Evolutionary conservation across 2,888 invertebrate genomes (phyloP).

Genomic region (Heliconius ethilla): DNA sequence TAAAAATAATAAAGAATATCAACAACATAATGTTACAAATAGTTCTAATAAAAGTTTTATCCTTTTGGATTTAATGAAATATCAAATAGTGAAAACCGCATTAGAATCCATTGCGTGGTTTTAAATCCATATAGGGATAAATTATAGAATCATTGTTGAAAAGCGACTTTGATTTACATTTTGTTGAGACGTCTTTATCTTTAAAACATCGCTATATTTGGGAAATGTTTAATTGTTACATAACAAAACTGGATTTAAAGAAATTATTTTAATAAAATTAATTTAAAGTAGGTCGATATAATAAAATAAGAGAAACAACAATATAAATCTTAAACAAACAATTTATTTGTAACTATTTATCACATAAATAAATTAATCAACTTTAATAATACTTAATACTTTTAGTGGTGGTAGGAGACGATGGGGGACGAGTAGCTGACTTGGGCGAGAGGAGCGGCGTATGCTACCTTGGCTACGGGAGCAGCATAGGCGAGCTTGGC

Average conservation of each 20-base stretch:
- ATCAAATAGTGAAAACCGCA: too few species aligned
- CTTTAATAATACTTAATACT: conserved; percentile 36
- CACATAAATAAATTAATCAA: conserved; percentile 48
- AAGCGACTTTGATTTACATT: too few species aligned
- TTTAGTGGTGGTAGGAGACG: conserved; percentile 70
- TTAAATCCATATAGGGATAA: too few species aligned
- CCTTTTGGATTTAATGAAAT: too few species aligned
- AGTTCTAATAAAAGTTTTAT: too few species aligned
- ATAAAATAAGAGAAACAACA: conserved; percentile 24
- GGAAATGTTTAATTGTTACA: too few species aligned
- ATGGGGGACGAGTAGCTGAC: conserved; percentile 57
- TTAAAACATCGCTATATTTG: too few species aligned
- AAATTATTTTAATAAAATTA: neutral
- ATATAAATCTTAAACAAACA: conserved; percentile 53
- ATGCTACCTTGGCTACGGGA: conserved; percentile 49
- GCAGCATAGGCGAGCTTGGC: conserved; percentile 34
- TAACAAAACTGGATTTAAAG: neutral
- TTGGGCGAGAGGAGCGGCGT: conserved; percentile 50
- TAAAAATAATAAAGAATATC: too few species aligned
- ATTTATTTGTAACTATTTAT: conserved; percentile 52
- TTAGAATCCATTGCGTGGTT: too few species aligned
- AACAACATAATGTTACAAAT: too few species aligned
- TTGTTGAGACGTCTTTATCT: too few species aligned
- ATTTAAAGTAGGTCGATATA: neutral
- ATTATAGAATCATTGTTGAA: too few species aligned